phyloP scores from a whole-genome alignment of 2,888 invertebrate species.

The Clistopyga incitator region DNA sequence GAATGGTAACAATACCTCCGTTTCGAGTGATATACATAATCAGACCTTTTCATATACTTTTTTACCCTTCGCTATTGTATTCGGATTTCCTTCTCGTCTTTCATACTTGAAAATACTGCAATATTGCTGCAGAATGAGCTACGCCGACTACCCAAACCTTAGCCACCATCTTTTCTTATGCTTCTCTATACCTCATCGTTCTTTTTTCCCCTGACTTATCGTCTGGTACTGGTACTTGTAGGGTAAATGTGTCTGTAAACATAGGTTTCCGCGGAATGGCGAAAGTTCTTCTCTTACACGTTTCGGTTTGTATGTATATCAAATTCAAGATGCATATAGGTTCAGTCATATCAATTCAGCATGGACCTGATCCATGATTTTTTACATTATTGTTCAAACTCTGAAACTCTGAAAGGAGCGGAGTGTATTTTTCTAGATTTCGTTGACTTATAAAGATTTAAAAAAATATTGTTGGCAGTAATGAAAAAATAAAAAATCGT shows the following conservation, averaged over 20 bases:
- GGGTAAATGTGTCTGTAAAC: not conserved
- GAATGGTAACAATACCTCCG: conserved; percentile 2
- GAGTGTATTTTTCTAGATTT: no score
- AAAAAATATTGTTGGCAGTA: no score
- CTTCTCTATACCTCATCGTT: not conserved
- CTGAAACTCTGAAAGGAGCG: no score
- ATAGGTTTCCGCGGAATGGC: not conserved
- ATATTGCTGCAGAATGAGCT: not conserved
- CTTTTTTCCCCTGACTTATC: not conserved
- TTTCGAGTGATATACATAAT: conserved; percentile 3
- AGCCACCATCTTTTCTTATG: not conserved
- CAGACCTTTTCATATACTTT: conserved; percentile 7
- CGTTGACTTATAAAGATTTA: no score
- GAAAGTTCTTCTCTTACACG: not conserved
- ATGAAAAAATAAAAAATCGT: no score
- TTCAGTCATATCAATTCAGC: no score
- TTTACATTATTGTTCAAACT: no score
- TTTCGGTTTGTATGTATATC: not conserved
- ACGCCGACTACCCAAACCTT: not conserved
- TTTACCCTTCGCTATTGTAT: conserved; percentile 20
- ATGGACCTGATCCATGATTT: no score
- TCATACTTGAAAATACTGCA: not conserved
- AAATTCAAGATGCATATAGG: not conserved
- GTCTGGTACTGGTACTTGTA: not conserved
- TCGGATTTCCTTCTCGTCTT: conserved; percentile 5